These are phyloP conservation scores for Camponotus fellah DNA, from an alignment of 2,888 invertebrate species.

Conservation along the genomic window DNA sequence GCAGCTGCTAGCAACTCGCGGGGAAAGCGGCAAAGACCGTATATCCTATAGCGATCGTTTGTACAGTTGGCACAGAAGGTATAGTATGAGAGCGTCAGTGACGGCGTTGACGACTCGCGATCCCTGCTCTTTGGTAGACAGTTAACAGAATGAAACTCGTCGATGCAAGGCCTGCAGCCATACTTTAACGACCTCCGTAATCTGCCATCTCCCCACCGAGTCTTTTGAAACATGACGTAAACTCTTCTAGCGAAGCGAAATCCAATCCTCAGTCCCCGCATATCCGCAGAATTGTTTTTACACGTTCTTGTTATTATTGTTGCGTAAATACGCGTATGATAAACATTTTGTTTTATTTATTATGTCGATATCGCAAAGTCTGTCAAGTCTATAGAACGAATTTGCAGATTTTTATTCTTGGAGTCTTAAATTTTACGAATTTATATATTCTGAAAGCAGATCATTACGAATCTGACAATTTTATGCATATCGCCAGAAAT, in stretches of 20 bases:
- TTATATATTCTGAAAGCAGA: neutral
- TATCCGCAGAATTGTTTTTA: too few species aligned
- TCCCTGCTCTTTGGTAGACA: too few species aligned
- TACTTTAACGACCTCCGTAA: neutral
- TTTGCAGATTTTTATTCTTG: neutral
- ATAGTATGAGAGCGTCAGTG: neutral
- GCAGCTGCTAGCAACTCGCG: neutral
- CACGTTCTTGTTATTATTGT: neutral
- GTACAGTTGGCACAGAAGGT: neutral
- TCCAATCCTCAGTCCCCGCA: neutral
- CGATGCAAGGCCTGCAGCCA: too few species aligned
- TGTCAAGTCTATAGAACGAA: too few species aligned
- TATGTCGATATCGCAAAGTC: too few species aligned
- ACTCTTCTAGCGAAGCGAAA: neutral
- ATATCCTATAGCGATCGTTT: neutral
- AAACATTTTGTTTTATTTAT: too few species aligned
- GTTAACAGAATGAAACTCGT: too few species aligned
- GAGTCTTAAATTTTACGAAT: neutral
- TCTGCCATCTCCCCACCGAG: too few species aligned
- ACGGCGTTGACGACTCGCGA: neutral
- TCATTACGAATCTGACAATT: too few species aligned
- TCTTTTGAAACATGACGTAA: too few species aligned
- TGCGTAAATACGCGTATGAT: neutral
- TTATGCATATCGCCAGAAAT: neutral
- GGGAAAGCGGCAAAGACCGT: neutral